Base-by-base conservation (phyloP, 2,888 invertebrate species). In the Eristalis tenax region DNA sequence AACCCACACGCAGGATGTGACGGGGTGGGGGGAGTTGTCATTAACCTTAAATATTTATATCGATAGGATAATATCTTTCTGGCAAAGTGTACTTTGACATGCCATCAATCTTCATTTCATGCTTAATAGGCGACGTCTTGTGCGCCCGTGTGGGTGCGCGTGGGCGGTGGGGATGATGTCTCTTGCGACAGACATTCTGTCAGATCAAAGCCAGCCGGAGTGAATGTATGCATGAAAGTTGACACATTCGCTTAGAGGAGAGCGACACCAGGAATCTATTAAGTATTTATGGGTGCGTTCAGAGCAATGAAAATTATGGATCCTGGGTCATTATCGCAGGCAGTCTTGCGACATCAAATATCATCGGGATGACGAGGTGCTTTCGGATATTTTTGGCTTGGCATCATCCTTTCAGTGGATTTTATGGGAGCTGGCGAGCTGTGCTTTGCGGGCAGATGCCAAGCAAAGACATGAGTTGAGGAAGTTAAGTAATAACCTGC, bases 91-190 rank as follows among this genome's bases (percentile, higher is more conserved):
- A 50, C 26, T 35, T 0, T 57, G 61, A 63, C 75, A 82, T 63
- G 57, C 56, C 82, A 86, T 86, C 75, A 86, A 86, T 82, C 86
- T 82, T 70, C 69, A 73, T 78, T 74, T 59, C 26, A 61, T 43
- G 61, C 18, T 61, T 81, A 50, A 86, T 82, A 74, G 59, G 61
- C 78, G 74, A 71, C 82, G 75, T 50, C 50, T 69, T 70, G 61
- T 38, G 28, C 64, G 32, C 5, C 26, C 26, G n/a, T 83, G 23
- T 69, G n/a, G n/a, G 61, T 43, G 4, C 50, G 50, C 18, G 50
- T 56, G 38, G 50, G 18, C 18, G 50, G 50, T 18, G 43, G 43
- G 50, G 1, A 38, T 38, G 38, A 2, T 38, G 64, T 63, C 40
- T 71, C 40, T 80, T 68, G 26, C 40, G 22, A 57, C 26, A 50